Evolutionary conservation across 1,140 invertebrate species (phyloP), one percentile per base, ranked within the genome.

Genomic region (Hycleus phaleratus): DNA sequence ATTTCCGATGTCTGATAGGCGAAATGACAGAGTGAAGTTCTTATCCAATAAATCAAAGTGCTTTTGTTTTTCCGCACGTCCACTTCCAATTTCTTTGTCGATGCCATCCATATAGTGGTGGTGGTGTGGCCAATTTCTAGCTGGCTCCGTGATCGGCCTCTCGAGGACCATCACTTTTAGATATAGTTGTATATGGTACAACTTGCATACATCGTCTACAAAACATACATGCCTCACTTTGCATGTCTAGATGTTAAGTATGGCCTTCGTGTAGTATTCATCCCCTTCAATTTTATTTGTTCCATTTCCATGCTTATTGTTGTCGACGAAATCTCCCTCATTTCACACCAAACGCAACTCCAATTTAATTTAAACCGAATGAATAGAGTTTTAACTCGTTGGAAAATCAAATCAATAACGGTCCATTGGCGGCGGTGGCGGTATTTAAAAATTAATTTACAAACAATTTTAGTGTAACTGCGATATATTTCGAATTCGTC

Each of bases 11-110:
- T 63, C 62, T 64, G 62, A 52, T 59, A 62, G 32, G 49, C 10
- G 59, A 64, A 60, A 58, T 61, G 61, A 62, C 60, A 62, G 48
- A 43, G 45, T 46, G 39, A 60, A 53, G 49, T 54, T 47, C 55
- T 64, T 46, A 60, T 66, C 63, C 64, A 63, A 64, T 66, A 68
- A 68, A 68, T 68, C 66, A 62, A 58, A 59, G 55, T 49, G 32
- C 32, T 61, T 65, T 64, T 65, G 66, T 68, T 68, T 65, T 68
- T 64, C 66, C 66, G 62, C 66, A 66, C 66, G 66, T 66, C 62
- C 55, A 62, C 54, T 60, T 62, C 59, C 61, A 61, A 65, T 67
- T 59, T 65, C 61, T 53, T 55, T 59, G 60, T 60, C 55, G 53
- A 61, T 65, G 58, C 59, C 53, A 53, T 49, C 54, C 59, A 45